Conservation (phyloP, 2,113 vertebrate species). For the Gyps fulvus region DNA sequence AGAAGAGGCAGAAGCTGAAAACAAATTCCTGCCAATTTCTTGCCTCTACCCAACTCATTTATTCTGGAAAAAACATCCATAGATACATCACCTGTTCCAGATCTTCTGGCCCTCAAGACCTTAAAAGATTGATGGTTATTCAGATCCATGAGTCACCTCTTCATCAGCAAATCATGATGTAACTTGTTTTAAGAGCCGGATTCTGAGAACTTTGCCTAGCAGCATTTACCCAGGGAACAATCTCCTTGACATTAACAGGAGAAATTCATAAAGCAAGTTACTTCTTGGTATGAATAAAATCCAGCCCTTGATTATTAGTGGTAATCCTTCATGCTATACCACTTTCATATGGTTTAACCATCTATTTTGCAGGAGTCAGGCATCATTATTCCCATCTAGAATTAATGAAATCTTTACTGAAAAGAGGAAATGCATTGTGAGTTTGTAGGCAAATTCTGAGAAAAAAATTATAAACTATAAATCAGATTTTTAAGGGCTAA, state of each 20-base stretch:
- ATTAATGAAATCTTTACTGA: background rate
- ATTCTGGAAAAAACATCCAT: background rate
- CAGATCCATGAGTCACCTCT: background rate
- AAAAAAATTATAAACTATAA: background rate
- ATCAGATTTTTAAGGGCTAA: background rate
- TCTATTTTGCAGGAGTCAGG: background rate
- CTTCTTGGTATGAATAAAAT: background rate
- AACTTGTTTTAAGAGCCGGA: background rate
- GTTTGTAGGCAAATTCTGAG: background rate
- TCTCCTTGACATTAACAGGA: background rate
- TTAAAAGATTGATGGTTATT: background rate
- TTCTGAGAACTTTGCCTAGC: background rate
- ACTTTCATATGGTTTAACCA: background rate
- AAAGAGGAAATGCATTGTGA: background rate
- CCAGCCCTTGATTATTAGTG: background rate
- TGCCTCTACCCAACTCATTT: background rate
- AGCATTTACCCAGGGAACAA: background rate
- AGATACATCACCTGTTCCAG: background rate
- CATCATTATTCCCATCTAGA: background rate
- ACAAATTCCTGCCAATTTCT: background rate
- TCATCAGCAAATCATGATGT: background rate
- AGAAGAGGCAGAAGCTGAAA: background rate
- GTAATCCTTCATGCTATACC: background rate
- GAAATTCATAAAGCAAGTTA: background rate
- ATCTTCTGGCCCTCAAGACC: background rate